Base-by-base conservation (phyloP, 2,113 vertebrate genomes). In the Columba janthina region DNA sequence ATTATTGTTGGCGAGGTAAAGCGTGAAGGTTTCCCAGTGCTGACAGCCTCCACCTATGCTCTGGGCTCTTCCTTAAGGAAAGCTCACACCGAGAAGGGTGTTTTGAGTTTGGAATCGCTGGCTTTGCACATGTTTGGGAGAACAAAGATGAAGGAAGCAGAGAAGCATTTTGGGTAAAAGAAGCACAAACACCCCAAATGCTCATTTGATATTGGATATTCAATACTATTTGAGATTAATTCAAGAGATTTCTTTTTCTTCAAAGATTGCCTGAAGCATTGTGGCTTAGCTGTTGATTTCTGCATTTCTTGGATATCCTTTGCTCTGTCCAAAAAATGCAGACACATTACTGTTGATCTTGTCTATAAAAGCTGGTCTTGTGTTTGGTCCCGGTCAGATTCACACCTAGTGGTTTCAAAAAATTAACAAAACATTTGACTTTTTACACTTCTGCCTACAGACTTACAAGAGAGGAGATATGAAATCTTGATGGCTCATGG, bases 71-170 rank as follows among this genome's bases (percentile, higher is more conserved):
- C 57, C 64, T 75, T 48, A 91, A 65, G 31, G 31, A 82, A 70
- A 86, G 15, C 5, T 85, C 36, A 28, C 31, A 26, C 15, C 1
- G 2, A 28, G n/a, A 70, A 86, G 21, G 12, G 51, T 31, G 67
- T 85, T 51, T n/a, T 0, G 1, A 48, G 6, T 73, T 40, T 34
- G 32, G 18, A 70, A 58, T 61, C 0, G 0, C 17, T 93, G 38
- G 12, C 17, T 85, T 91, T 61, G 44, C 7, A 36, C 5, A 4
- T 58, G 67, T 34, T 79, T 75, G 40, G 29, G 12, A 66, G n/a
- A 70, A 70, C 25, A 67, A 88, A 74, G 46, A 50, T n/a, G 21
- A 88, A 95, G 44, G 7, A 78, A 85, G 19, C 38, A 57, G 57
- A 65, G 5, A 2, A 21, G 26, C 3, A 38, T 56, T 81, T 56